Evolutionary conservation across 1,140 invertebrate species (phyloP).

Genomic region (Megalopta genalis): DNA sequence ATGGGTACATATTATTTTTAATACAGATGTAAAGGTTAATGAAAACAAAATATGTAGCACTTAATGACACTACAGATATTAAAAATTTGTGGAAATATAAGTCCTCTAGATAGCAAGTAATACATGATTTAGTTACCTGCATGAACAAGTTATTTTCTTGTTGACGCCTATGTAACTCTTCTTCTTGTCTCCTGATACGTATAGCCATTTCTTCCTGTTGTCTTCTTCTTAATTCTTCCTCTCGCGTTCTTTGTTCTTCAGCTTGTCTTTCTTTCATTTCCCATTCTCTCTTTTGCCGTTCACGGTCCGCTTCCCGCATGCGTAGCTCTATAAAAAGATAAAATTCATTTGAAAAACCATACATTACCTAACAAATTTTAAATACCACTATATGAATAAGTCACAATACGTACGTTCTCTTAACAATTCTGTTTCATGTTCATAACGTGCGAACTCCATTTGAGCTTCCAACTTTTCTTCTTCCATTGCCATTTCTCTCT

Average conservation of each 20-base stretch:
- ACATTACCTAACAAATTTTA: background rate
- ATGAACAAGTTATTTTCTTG: constrained; percentile 91
- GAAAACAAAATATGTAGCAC: background rate
- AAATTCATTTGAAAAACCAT: constrained; percentile 22
- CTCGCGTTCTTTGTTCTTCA: constrained; percentile 88
- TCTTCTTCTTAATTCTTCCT: constrained; percentile 86
- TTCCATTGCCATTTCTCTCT: constrained; percentile 94
- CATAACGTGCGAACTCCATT: constrained; percentile 96
- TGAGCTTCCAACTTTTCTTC: constrained; percentile 96
- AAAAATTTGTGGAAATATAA: background rate
- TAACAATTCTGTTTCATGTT: constrained; percentile 93
- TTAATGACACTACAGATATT: too few relatives aligned
- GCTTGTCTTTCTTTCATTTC: constrained; percentile 92
- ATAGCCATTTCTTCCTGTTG: constrained; percentile 88
- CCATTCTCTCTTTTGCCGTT: constrained; percentile 92
- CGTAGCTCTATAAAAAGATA: constrained; percentile 84
- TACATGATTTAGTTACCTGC: constrained; percentile 80
- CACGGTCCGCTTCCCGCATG: constrained; percentile 91
- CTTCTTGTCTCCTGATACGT: constrained; percentile 88
- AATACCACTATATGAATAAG: background rate
- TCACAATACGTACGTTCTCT: constrained; percentile 85
- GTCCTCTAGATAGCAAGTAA: background rate
- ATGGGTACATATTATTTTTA: background rate
- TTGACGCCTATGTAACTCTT: constrained; percentile 89
- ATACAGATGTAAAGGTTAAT: background rate